These are phyloP conservation scores for Branchipolynoe longqiensis DNA, from an alignment of 2,888 invertebrate species.

Conservation along the genomic window DNA sequence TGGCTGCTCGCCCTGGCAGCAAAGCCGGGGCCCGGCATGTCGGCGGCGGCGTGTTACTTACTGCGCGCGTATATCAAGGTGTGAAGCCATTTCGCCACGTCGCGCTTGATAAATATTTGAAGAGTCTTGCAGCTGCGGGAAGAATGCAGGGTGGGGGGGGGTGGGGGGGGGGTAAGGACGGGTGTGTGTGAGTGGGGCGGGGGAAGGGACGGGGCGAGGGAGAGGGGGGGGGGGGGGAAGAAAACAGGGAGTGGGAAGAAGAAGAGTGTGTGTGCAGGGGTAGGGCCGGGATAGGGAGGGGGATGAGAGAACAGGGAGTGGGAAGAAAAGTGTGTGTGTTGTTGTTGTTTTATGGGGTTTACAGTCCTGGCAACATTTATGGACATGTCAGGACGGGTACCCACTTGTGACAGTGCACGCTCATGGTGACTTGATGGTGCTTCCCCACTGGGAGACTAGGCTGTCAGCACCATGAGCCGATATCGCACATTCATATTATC, in stretches of 20 bases:
- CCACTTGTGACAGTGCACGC: no score
- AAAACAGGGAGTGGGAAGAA: neutral
- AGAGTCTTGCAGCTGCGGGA: neutral
- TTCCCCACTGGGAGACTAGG: no score
- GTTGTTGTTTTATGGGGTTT: no score
- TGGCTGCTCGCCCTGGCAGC: neutral
- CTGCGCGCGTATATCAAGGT: neutral
- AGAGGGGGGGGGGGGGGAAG: neutral
- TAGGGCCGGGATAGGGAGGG: neutral
- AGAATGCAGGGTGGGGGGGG: neutral
- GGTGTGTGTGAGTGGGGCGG: neutral
- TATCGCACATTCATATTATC: no score
- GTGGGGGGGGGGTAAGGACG: neutral
- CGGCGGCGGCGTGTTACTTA: neutral
- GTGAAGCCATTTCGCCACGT: slow-evolving; percentile 23
- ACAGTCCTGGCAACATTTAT: no score
- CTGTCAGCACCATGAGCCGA: no score
- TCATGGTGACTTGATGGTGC: no score
- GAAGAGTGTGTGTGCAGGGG: neutral
- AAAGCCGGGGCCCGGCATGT: neutral
- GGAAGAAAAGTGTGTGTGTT: no score
- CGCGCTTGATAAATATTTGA: slow-evolving; percentile 6
- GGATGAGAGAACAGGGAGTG: neutral
- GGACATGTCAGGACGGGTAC: no score
- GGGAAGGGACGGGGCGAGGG: neutral